Conservation (phyloP, 2,113 vertebrate genomes). For the Parus major region DNA sequence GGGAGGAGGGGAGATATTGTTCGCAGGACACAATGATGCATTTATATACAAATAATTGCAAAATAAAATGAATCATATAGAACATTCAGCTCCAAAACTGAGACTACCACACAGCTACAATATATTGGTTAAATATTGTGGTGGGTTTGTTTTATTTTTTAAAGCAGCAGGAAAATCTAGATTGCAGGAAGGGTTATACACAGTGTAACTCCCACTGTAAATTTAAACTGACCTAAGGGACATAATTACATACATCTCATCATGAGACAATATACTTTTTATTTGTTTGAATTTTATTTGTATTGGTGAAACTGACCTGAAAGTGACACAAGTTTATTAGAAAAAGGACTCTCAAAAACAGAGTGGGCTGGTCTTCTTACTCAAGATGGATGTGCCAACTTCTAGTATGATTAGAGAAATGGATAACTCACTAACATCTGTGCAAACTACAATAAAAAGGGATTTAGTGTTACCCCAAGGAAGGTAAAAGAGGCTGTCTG, state of each 20-base stretch:
- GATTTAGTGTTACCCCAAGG: slow-evolving; percentile 97
- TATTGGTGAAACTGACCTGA: slow-evolving; percentile 93
- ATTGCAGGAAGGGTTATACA: slow-evolving; percentile 64
- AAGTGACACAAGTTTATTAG: slow-evolving; percentile 86
- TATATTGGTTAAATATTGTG: slow-evolving; percentile 25
- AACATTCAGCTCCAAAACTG: neutral
- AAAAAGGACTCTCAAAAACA: slow-evolving; percentile 80
- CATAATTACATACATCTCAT: slow-evolving; percentile 89
- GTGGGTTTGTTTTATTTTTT: slow-evolving; percentile 16
- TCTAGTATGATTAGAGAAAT: slow-evolving; percentile 94
- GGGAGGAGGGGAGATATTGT: slow-evolving; percentile 10
- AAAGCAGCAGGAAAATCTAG: slow-evolving; percentile 57
- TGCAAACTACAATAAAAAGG: slow-evolving; percentile 98
- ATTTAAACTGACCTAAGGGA: slow-evolving; percentile 88
- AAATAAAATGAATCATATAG: slow-evolving; percentile 12
- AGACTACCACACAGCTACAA: neutral
- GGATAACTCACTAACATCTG: slow-evolving; percentile 99
- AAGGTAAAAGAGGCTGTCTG: slow-evolving; percentile 96
- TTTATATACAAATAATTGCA: slow-evolving; percentile 61
- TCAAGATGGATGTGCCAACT: slow-evolving; percentile 92
- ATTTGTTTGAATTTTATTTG: slow-evolving; percentile 95
- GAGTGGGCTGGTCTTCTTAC: slow-evolving; percentile 85
- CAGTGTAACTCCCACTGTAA: slow-evolving; percentile 79
- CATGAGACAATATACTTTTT: slow-evolving; percentile 89
- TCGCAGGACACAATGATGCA: slow-evolving; percentile 8